A percentile compares a stretch with the other conserved stretches of the same genome.
These are phyloP conservation scores for Leptodactylus fuscus DNA, from an alignment of 2,113 vertebrate genomes.

Conservation along the genomic window DNA sequence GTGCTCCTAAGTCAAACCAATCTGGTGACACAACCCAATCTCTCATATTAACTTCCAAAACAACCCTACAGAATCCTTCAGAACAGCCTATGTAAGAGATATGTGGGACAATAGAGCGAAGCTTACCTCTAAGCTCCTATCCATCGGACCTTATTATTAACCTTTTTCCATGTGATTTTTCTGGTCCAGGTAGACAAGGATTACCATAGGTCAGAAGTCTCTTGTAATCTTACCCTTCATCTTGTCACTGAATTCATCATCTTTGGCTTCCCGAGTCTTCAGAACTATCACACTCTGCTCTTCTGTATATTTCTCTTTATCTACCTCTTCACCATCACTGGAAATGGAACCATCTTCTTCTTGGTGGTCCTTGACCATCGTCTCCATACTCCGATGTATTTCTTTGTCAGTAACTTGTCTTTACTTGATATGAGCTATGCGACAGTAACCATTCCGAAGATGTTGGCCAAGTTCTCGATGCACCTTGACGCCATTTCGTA, in stretches of 20 bases:
- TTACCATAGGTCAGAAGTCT: background rate
- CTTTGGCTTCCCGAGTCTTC: conserved; percentile 14
- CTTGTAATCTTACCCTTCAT: background rate
- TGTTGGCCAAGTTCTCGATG: conserved; percentile 33
- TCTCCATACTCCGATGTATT: conserved; percentile 29
- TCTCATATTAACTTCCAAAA: too few relatives aligned
- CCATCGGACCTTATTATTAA: background rate
- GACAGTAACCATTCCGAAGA: conserved; percentile 4
- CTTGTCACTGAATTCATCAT: conserved; percentile 36
- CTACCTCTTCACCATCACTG: conserved; percentile 18
- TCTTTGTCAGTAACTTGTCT: conserved; percentile 27
- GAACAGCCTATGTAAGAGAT: too few relatives aligned
- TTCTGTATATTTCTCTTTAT: conserved; percentile 7
- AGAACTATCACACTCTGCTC: background rate
- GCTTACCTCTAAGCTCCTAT: too few relatives aligned
- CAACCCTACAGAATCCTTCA: too few relatives aligned
- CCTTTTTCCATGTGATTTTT: background rate
- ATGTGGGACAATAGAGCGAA: too few relatives aligned
- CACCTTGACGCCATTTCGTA: conserved; percentile 5
- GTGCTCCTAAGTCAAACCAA: too few relatives aligned
- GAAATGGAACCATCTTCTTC: conserved; percentile 27
- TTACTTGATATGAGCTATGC: conserved; percentile 27
- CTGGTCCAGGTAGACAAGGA: background rate
- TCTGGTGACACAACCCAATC: too few relatives aligned
- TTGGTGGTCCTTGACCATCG: background rate